phyloP scores from a whole-genome alignment of 1,140 invertebrate genomes.

The Trichonephila clavipes region DNA sequence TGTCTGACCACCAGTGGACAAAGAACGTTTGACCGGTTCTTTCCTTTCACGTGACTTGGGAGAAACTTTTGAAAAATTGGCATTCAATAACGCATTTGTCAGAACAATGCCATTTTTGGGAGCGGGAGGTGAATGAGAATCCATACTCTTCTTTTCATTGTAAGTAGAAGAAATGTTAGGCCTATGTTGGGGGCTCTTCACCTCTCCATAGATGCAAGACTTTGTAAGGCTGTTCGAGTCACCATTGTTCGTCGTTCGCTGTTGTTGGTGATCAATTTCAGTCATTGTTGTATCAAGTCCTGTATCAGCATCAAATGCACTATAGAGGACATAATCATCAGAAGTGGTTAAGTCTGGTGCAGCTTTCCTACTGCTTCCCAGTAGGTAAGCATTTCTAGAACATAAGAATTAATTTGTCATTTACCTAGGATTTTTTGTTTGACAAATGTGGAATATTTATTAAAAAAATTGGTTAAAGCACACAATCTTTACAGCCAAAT shows the following conservation, averaged over 20 bases:
- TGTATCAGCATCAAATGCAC: conserved; percentile 78
- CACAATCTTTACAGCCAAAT: too few relatives aligned
- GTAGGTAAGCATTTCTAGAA: conserved; percentile 84
- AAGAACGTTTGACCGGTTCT: conserved; percentile 31
- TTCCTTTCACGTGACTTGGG: conserved; percentile 12
- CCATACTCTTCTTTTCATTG: conserved; percentile 10
- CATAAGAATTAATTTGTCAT: neutral
- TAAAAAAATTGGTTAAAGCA: neutral
- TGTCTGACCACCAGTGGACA: conserved; percentile 23
- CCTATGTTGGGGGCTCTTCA: conserved; percentile 37
- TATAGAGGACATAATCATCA: conserved; percentile 81
- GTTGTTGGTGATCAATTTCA: neutral
- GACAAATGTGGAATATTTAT: neutral
- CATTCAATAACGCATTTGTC: conserved; percentile 47
- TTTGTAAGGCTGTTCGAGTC: conserved; percentile 50
- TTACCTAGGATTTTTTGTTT: neutral
- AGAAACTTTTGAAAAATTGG: conserved; percentile 36
- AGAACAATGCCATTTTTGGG: conserved; percentile 48
- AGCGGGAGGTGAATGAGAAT: neutral
- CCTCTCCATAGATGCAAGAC: conserved; percentile 75
- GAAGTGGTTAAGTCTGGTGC: conserved; percentile 80
- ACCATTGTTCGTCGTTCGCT: neutral
- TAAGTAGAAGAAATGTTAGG: neutral
- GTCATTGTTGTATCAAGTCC: neutral
- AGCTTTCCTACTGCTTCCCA: conserved; percentile 80